Conservation (phyloP, 2,888 invertebrate genomes). For the Mythimna albipuncta region DNA sequence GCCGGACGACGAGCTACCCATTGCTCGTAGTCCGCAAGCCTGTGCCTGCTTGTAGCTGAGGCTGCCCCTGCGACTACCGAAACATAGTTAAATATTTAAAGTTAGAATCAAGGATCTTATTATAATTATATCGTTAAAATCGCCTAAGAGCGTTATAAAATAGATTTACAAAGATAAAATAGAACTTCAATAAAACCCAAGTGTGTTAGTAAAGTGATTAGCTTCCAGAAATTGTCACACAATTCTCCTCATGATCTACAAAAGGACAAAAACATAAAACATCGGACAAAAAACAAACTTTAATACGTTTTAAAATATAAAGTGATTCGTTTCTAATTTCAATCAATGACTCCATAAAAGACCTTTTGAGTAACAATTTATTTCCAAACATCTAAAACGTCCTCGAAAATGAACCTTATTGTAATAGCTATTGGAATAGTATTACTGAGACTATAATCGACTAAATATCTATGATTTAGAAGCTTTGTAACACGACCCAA, state of each 20-base stretch:
- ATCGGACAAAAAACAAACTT: constrained; percentile 50
- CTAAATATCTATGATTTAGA: constrained; percentile 77
- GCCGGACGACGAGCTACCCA: too few relatives aligned
- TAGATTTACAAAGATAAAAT: background rate
- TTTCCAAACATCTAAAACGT: constrained; percentile 48
- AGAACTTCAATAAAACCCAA: constrained; percentile 2
- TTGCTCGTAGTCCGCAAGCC: background rate
- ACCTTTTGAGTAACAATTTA: constrained; percentile 66
- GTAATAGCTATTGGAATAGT: constrained; percentile 51
- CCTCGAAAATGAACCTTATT: constrained; percentile 61
- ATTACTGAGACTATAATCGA: constrained; percentile 53
- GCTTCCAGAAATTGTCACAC: constrained; percentile 28
- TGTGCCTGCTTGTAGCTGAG: background rate
- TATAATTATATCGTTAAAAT: background rate
- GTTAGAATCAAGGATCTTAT: too few relatives aligned
- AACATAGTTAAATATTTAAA: background rate
- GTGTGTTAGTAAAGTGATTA: too few relatives aligned
- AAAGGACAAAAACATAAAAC: constrained; percentile 26
- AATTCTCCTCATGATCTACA: constrained; percentile 35
- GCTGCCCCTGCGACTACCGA: background rate
- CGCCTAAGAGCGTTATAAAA: background rate
- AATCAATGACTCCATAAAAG: constrained; percentile 60
- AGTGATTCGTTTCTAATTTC: constrained; percentile 68
- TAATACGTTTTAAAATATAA: constrained; percentile 67
- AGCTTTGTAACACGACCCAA: constrained; percentile 85